Base-by-base conservation (phyloP, 2,113 vertebrate genomes). In the Hydrochoerus hydrochaeris region DNA sequence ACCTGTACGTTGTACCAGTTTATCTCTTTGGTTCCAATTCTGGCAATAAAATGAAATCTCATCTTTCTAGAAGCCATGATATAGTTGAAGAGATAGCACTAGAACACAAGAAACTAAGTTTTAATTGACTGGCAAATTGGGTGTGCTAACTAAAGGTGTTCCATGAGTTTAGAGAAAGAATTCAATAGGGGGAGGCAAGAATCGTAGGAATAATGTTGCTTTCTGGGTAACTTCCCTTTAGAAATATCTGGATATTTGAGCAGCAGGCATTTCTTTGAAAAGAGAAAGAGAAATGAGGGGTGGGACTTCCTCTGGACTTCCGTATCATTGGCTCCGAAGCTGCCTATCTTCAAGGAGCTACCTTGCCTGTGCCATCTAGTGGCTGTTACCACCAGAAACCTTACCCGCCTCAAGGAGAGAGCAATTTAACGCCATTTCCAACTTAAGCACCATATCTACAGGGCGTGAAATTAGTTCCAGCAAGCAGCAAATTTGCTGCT, bases 391-490 rank as follows among this genome's bases (percentile, higher is more conserved):
- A 35, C 41, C 62, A 7, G 3, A 2, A 97, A 95, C 46, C 58
- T 97, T 38, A 84, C 91, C 95, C 94, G 96, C 94, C 97, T 98
- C 98, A 71, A 98, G 97, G 94, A 96, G 97, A 98, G 95, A 98
- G 98, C 95, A 99, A 99, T 99, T 99, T 99, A 99, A 99, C 98
- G 98, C 98, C 97, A 99, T 98, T 98, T 98, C 97, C 98, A 97
- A 98, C 97, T 98, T 98, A 98, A 98, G 98, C 98, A 98, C 98
- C 98, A 97, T 98, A 98, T 98, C 98, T 98, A 98, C 98, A 78
- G 97, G 98, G 98, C 98, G 98, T 99, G 99, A 99, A 99, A 99
- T 99, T 99, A 99, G 99, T 99, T 99, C 98, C 98, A 99, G 98
- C 98, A 98, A 99, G 98, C 98, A 97, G 98, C 98, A 98, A 98